Evolutionary conservation across 1,140 invertebrate species (phyloP).

Genomic region (Drosophila watanabei): DNA sequence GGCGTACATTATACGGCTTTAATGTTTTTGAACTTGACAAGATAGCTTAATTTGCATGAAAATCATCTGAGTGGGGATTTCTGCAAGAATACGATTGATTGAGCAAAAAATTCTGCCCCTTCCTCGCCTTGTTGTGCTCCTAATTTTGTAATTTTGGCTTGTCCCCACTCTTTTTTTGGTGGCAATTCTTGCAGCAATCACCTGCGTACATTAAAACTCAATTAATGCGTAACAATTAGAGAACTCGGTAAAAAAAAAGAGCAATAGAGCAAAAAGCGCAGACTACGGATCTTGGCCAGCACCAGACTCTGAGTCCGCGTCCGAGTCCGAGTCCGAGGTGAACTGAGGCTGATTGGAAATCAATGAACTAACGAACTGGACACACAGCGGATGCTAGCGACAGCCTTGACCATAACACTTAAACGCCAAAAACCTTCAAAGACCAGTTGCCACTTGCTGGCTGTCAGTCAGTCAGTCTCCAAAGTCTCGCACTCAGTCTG

Average conservation of each 20-base stretch:
- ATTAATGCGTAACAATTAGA: conserved; percentile 65
- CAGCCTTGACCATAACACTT: conserved; percentile 81
- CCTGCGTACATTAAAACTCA: conserved; percentile 75
- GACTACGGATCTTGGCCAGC: conserved; percentile 13
- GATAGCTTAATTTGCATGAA: conserved; percentile 72
- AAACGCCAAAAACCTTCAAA: conserved; percentile 72
- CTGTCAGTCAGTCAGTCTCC: conserved; percentile 29
- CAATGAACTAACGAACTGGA: conserved; percentile 63
- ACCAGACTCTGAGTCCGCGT: conserved; percentile 8
- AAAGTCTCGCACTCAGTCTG: conserved; percentile 15
- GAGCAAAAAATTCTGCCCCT: conserved; percentile 51
- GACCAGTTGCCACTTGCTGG: conserved; percentile 68
- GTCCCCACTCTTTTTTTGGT: conserved; percentile 24
- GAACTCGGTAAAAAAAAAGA: conserved; percentile 23
- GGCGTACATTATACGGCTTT: conserved; percentile 62
- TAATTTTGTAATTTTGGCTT: conserved; percentile 41
- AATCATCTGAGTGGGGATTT: conserved; percentile 56
- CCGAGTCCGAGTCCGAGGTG: conserved; percentile 32
- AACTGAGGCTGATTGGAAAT: conserved; percentile 68
- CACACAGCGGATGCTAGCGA: conserved; percentile 54
- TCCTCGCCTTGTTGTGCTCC: conserved; percentile 25
- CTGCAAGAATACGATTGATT: conserved; percentile 61
- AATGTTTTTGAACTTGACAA: conserved; percentile 82
- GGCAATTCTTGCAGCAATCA: conserved; percentile 50
- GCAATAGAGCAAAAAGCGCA: conserved; percentile 24